These are phyloP conservation scores for Myioborus melanocephalus DNA, from an alignment of 2,797 vertebrate species.

Conservation along the genomic window DNA sequence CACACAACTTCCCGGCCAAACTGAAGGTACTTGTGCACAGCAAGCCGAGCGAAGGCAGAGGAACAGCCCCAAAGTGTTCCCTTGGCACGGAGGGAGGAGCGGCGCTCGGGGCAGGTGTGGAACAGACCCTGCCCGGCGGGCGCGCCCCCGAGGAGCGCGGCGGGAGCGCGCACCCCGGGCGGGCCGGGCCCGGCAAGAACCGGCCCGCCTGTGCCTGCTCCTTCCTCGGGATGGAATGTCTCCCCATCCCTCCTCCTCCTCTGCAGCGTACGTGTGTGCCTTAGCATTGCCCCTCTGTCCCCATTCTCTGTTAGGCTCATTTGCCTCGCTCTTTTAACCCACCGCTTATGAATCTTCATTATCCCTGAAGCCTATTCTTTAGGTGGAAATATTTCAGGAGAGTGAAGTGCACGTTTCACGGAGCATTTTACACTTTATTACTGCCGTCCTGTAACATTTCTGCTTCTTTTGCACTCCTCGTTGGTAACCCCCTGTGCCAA, in stretches of 20 bases:
- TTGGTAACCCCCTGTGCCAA: slow-evolving; percentile 15
- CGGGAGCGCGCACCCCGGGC: background rate
- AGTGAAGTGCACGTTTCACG: background rate
- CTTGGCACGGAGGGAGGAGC: background rate
- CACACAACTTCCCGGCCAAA: background rate
- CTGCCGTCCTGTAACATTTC: background rate
- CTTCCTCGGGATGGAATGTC: background rate
- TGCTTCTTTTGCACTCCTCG: background rate
- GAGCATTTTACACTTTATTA: background rate
- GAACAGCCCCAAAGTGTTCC: accelerated
- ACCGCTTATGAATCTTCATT: background rate
- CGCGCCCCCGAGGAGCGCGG: background rate
- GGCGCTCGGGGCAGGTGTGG: background rate
- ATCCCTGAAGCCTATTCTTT: background rate
- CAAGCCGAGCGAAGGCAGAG: background rate
- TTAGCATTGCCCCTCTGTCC: background rate
- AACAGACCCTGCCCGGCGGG: background rate
- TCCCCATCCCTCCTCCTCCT: background rate
- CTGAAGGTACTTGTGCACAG: background rate
- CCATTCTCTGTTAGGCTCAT: no score
- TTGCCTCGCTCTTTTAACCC: background rate
- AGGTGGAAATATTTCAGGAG: background rate
- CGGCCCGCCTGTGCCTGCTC: background rate
- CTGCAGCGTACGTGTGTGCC: background rate
- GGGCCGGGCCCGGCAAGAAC: background rate